Percentiles rank a stretch among this genome's conserved stretches.
Evolutionary conservation across 2,113 vertebrate species (phyloP).

Genomic region (Anoplopoma fimbria): DNA sequence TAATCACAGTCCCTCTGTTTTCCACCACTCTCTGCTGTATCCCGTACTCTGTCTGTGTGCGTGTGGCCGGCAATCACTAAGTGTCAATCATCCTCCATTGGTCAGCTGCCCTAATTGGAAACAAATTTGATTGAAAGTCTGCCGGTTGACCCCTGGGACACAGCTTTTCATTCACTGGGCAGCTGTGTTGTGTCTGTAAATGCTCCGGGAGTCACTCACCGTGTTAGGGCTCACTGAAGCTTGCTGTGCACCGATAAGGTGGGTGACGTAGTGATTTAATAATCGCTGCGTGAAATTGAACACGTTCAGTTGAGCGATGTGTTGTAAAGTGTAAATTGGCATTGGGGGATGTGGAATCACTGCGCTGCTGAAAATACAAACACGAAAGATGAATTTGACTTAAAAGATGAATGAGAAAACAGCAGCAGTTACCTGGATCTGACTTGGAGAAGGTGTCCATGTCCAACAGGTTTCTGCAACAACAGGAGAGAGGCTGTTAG

Average conservation of each 20-base stretch:
- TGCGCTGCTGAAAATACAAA: constrained; percentile 14
- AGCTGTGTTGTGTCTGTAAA: background rate
- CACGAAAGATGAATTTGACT: background rate
- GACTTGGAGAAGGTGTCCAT: constrained; percentile 98
- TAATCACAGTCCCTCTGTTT: background rate
- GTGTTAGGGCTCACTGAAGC: constrained; percentile 24
- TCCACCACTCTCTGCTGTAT: constrained; percentile 7
- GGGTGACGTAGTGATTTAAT: constrained; percentile 22
- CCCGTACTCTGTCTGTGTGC: background rate
- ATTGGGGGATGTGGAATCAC: background rate
- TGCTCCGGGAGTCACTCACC: background rate
- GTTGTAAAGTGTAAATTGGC: background rate
- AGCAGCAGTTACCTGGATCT: constrained; percentile 88
- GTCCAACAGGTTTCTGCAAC: constrained; percentile 90
- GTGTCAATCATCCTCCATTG: constrained; percentile 24
- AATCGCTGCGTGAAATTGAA: constrained; percentile 12
- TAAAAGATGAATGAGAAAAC: background rate
- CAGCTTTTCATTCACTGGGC: constrained; percentile 12
- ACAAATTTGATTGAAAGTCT: constrained; percentile 32
- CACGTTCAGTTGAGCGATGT: background rate
- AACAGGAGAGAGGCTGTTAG: constrained; percentile 50
- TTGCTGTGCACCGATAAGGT: constrained; percentile 9
- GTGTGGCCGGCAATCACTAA: constrained; percentile 7
- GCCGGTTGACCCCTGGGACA: background rate
- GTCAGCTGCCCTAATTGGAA: constrained; percentile 14